Evolutionary conservation across 2,113 vertebrate species (phyloP).

Genomic region (Varanus salvator): DNA sequence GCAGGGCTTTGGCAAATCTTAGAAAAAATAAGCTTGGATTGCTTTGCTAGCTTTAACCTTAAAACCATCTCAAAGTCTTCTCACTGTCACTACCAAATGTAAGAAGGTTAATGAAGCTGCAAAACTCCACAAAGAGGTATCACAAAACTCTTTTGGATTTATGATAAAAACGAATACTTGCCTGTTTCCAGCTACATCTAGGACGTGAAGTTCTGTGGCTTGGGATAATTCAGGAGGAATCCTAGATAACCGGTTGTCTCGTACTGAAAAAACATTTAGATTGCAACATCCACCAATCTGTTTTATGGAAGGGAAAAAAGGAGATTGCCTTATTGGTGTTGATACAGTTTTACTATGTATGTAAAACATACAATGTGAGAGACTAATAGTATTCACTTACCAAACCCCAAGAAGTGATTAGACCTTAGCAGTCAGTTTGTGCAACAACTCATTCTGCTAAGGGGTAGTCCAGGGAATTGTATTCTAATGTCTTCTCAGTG

Average conservation of each 20-base stretch:
- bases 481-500: neutral
- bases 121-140: neutral
- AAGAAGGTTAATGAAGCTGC: neutral
- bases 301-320: conserved; percentile 32
- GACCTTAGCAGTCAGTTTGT: neutral
- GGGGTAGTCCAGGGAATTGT: neutral
- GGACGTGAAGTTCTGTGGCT: conserved; percentile 92
- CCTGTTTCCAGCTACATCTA: conserved; percentile 97
- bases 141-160: neutral
- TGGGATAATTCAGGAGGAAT: conserved; percentile 94
- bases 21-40: neutral
- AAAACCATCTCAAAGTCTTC: neutral
- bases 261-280: conserved; percentile 94
- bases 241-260: conserved; percentile 90
- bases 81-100: too few relatives aligned
- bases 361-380: neutral
- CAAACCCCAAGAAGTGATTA: conserved; percentile 4
- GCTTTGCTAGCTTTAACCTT: neutral
- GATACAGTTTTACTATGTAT: neutral
- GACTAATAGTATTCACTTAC: neutral
- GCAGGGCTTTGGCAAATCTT: neutral
- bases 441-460: neutral
- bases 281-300: conserved; percentile 94
- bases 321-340: conserved; percentile 17
- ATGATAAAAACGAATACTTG: conserved; percentile 53